These are phyloP conservation scores for Arizona elegans DNA, from an alignment of 2,113 vertebrate genomes.

Conservation along the genomic window DNA sequence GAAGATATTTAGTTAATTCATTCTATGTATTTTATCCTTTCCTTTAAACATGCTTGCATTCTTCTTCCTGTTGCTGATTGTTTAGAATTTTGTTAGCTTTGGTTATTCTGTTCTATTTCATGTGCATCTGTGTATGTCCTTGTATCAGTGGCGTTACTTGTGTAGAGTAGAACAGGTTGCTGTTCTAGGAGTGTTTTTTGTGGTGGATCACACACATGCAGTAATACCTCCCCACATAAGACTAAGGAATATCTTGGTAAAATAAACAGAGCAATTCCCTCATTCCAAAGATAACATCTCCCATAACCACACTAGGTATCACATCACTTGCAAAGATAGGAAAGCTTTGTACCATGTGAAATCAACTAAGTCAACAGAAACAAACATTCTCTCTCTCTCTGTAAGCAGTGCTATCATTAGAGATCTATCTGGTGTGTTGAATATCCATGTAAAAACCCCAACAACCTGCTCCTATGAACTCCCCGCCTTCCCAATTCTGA, in stretches of 20 bases:
- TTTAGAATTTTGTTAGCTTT: not conserved
- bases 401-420: slow-evolving; percentile 30
- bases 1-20: accelerated
- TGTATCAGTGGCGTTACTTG: not conserved
- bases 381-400: slow-evolving; percentile 26
- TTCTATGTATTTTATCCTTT: not conserved
- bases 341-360: slow-evolving; percentile 41
- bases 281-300: slow-evolving; percentile 40
- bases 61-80: not conserved
- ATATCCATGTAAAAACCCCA: slow-evolving; percentile 57
- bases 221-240: not conserved
- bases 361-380: slow-evolving; percentile 37
- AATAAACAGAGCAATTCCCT: slow-evolving; percentile 48
- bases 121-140: not conserved
- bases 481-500: slow-evolving; percentile 17
- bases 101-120: accelerated
- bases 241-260: slow-evolving; percentile 51
- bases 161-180: not conserved
- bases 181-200: not conserved
- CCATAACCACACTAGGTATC: slow-evolving; percentile 22
- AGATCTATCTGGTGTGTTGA: slow-evolving; percentile 26
- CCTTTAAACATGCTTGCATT: not conserved
- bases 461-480: not conserved
- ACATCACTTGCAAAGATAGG: slow-evolving; percentile 51
- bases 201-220: not conserved